These are phyloP conservation scores for Tamandua tetradactyla DNA, from an alignment of 2,797 vertebrate genomes.

Conservation along the genomic window DNA sequence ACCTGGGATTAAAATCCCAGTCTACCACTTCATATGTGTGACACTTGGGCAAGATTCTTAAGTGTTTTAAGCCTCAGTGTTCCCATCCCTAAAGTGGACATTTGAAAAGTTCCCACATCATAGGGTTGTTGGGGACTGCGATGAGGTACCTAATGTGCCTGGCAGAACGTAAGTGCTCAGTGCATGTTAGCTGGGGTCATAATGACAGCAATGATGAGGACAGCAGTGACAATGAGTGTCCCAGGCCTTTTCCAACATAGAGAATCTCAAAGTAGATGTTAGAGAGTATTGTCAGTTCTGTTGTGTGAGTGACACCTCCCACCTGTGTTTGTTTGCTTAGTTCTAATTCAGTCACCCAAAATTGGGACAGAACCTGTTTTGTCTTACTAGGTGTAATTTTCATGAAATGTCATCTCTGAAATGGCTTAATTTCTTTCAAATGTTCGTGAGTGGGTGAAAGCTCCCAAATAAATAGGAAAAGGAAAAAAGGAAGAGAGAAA, in stretches of 20 bases:
- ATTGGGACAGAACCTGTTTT: conserved; percentile 70
- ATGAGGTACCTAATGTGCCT: background rate
- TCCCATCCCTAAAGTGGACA: background rate
- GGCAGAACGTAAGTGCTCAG: background rate
- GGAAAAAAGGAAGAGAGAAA: background rate
- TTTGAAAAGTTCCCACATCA: background rate
- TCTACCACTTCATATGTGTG: background rate
- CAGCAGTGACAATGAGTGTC: background rate
- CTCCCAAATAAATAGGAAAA: conserved; percentile 42
- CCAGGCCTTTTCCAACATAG: background rate
- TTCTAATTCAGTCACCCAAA: conserved; percentile 67
- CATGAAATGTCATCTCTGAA: conserved; percentile 73
- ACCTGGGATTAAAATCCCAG: background rate
- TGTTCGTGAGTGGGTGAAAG: conserved; percentile 67
- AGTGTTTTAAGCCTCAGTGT: background rate
- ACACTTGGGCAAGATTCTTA: background rate
- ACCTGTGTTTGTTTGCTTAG: conserved; percentile 74
- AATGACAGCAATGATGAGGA: too few relatives aligned
- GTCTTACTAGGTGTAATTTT: conserved; percentile 75
- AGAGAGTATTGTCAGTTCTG: conserved; percentile 7
- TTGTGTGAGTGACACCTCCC: conserved; percentile 66
- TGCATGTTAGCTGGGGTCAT: background rate
- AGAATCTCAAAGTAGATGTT: background rate
- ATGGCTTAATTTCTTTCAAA: conserved; percentile 70
- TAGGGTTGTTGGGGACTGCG: background rate